Evolutionary conservation across 2,113 vertebrate genomes (phyloP).

Genomic region (Probosciger aterrimus): DNA sequence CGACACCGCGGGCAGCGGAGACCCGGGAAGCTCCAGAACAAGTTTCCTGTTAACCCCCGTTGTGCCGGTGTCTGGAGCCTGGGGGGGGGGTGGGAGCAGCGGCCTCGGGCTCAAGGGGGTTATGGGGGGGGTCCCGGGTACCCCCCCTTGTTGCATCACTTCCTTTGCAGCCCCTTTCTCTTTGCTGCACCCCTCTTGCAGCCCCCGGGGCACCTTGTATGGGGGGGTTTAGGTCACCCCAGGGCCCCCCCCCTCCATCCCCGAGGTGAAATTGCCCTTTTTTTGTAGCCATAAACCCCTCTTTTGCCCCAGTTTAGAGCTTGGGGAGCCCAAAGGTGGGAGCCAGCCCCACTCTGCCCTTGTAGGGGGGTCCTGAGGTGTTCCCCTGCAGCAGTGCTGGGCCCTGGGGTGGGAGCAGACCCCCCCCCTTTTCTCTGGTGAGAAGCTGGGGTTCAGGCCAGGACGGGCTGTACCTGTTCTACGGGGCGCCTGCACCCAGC

Average conservation of each 20-base stretch:
- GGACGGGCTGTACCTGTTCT: slow-evolving; percentile 32
- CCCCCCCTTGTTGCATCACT: background rate
- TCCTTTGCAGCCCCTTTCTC: background rate
- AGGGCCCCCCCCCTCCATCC: background rate
- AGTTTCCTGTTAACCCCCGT: no score
- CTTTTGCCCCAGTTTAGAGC: background rate
- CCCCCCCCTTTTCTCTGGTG: background rate
- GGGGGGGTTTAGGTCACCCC: background rate
- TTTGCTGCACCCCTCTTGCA: background rate
- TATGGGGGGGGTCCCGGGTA: no score
- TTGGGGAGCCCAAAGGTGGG: background rate
- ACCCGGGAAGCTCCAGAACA: no score
- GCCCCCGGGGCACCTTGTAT: no score
- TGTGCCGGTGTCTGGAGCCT: no score
- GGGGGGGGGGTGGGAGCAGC: no score
- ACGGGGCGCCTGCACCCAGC: background rate
- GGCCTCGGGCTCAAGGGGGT: no score
- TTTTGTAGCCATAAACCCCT: background rate
- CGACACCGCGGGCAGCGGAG: no score
- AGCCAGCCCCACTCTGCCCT: background rate
- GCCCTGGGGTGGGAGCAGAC: background rate
- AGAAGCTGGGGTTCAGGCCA: slow-evolving; percentile 43
- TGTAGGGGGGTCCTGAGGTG: background rate
- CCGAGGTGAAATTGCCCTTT: background rate
- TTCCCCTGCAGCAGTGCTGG: background rate